Conservation (phyloP, 2,113 vertebrate species). For the Pangasianodon gigas region DNA sequence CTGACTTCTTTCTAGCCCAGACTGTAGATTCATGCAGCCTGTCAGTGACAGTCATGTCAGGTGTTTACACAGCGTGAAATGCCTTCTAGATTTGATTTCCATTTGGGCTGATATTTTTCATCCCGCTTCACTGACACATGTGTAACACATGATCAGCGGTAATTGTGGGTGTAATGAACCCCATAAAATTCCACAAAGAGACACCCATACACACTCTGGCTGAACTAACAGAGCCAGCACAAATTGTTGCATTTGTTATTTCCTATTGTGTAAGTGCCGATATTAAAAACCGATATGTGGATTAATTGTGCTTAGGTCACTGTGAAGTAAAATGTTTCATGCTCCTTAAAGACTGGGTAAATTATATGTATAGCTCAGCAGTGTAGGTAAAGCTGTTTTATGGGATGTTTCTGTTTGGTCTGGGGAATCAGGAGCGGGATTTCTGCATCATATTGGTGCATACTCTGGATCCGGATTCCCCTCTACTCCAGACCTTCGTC, state of each 20-base stretch:
- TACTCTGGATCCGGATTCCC: slow-evolving; percentile 72
- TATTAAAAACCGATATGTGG: neutral
- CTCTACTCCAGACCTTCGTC: slow-evolving; percentile 80
- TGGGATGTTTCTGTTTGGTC: neutral
- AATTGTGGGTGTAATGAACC: neutral
- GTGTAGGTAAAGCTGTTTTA: neutral
- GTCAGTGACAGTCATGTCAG: neutral
- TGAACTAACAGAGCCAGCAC: neutral
- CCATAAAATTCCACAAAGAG: neutral
- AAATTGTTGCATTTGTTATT: neutral
- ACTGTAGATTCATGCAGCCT: neutral
- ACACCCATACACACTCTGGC: neutral
- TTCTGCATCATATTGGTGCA: slow-evolving; percentile 82
- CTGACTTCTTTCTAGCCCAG: slow-evolving; percentile 8
- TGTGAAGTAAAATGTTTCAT: neutral
- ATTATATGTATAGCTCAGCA: neutral
- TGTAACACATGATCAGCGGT: neutral
- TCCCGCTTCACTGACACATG: neutral
- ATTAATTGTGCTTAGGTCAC: neutral
- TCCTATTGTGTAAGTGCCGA: neutral
- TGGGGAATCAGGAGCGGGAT: slow-evolving; percentile 75
- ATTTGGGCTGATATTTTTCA: neutral
- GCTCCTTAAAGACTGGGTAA: neutral
- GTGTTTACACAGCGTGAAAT: neutral
- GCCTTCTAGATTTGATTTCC: neutral